These are phyloP conservation scores for Syngnathus typhle DNA, from an alignment of 2,113 vertebrate species.

Conservation along the genomic window DNA sequence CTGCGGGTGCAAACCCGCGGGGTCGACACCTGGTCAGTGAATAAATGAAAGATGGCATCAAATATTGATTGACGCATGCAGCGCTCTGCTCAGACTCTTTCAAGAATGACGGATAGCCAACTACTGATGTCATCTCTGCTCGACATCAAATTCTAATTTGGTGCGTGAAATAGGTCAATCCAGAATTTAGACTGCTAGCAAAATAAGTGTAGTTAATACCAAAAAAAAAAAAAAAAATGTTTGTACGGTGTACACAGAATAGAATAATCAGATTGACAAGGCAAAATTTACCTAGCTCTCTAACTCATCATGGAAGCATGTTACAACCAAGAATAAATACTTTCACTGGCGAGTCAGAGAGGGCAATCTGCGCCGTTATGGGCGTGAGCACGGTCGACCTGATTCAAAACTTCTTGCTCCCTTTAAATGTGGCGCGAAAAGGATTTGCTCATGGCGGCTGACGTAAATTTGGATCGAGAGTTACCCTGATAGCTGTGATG, in stretches of 20 bases:
- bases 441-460: too few relatives aligned
- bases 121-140: neutral
- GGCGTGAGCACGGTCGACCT: too few relatives aligned
- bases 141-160: neutral
- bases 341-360: neutral
- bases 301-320: too few relatives aligned
- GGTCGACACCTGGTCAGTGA: constrained; percentile 24
- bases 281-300: neutral
- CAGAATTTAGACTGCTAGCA: neutral
- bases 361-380: too few relatives aligned
- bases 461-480: too few relatives aligned
- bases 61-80: constrained; percentile 20
- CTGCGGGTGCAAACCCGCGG: constrained; percentile 27
- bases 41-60: constrained; percentile 21
- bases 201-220: neutral
- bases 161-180: neutral
- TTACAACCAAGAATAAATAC: neutral
- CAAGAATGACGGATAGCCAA: neutral
- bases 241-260: neutral
- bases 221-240: too few relatives aligned
- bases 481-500: too few relatives aligned
- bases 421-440: too few relatives aligned
- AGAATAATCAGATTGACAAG: neutral
- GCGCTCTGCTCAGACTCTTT: constrained; percentile 12
- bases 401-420: too few relatives aligned